Conservation (phyloP, 2,888 invertebrate species). For the Morinoia aosen region DNA sequence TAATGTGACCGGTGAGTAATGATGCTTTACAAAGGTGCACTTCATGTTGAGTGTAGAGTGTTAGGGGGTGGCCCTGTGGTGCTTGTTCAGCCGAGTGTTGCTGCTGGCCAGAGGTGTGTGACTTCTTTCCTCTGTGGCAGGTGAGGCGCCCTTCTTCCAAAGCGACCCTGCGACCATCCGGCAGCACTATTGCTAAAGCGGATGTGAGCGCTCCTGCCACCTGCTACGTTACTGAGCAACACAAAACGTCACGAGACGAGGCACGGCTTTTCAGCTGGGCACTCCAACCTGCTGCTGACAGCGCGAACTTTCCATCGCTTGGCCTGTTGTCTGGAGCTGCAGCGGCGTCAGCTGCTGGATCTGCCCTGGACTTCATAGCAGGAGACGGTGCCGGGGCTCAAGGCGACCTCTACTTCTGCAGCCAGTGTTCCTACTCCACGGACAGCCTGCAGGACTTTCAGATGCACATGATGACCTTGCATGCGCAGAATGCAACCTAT, state of each 20-base stretch:
- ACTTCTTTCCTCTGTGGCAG: conserved; percentile 53
- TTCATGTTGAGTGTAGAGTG: not conserved
- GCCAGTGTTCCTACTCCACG: not conserved
- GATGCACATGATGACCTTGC: conserved; percentile 2
- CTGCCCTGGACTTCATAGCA: not conserved
- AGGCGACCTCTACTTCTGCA: not conserved
- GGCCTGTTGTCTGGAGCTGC: not conserved
- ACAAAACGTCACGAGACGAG: not conserved
- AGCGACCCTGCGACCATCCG: conserved; percentile 3
- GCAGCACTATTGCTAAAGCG: not conserved
- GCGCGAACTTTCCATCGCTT: not conserved
- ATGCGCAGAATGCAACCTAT: not conserved
- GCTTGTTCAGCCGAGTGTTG: not conserved
- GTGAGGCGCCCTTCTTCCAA: conserved; percentile 36
- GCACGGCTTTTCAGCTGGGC: not conserved
- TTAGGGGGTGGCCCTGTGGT: not conserved
- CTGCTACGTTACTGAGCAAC: conserved; percentile 3
- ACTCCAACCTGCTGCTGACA: not conserved
- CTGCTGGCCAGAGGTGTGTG: conserved; percentile 40
- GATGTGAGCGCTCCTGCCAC: not conserved
- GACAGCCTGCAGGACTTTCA: not conserved
- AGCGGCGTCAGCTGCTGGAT: not conserved
- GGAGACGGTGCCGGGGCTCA: not conserved
- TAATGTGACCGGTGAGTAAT: not conserved
- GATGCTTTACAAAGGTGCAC: not conserved